Evolutionary conservation across 2,888 invertebrate species (phyloP).

Genomic region (Heliconius ismenius): DNA sequence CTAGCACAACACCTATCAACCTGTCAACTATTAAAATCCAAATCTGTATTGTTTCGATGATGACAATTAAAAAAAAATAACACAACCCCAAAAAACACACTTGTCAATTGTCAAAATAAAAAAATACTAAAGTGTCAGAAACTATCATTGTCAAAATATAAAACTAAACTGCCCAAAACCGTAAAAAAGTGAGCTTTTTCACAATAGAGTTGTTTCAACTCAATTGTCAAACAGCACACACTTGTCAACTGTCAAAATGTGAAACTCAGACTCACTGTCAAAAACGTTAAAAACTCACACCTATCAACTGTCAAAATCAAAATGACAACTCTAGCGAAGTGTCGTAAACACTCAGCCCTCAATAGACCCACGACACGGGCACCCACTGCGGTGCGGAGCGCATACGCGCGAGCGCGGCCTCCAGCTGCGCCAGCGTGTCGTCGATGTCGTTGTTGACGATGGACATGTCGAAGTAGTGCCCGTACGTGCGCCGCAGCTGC

Average conservation of each 20-base stretch:
- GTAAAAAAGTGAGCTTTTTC: no score
- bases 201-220: no score
- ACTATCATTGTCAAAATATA: not conserved
- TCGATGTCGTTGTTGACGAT: slow-evolving; percentile 99
- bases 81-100: not conserved
- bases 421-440: slow-evolving; percentile 96
- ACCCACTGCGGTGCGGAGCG: slow-evolving; percentile 98
- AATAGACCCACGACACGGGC: slow-evolving; percentile 98
- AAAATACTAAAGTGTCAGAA: not conserved
- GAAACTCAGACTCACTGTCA: not conserved
- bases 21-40: not conserved
- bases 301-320: not conserved
- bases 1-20: not conserved
- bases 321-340: slow-evolving; percentile 26
- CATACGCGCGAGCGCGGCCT: slow-evolving; percentile 94
- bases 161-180: not conserved
- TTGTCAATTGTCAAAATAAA: not conserved
- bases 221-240: no score
- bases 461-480: slow-evolving; percentile 98
- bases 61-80: not conserved
- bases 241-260: not conserved
- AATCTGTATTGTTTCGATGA: no score
- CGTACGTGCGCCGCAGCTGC: slow-evolving; percentile 97
- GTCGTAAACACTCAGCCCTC: slow-evolving; percentile 70
- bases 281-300: not conserved